Base-by-base conservation (phyloP, 1,140 invertebrate species). In the Achatina immaculata region DNA sequence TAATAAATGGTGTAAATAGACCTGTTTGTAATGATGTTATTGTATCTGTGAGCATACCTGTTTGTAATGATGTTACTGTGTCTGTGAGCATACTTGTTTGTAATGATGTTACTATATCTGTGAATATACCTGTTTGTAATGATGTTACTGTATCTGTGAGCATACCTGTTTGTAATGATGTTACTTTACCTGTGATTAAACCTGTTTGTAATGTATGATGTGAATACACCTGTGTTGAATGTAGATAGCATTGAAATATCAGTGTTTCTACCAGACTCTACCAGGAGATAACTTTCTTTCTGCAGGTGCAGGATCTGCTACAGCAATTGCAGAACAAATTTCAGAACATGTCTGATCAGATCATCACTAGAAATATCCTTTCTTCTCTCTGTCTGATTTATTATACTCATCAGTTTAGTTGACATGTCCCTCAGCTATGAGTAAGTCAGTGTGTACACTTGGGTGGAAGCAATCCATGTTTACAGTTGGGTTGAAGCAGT, bases 261-360 rank as follows among this genome's bases (percentile, higher is more conserved):
- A 14, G 7, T 58, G 11, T 14, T 58, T 9, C 7, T 14, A 24
- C n/a, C 3, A 19, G n/a, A 4, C 21, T 9, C 21, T 58, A 24
- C 55, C 55, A 9, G 4, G 4, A 58, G 7, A 3, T 24, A n/a
- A 14, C 6, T 55, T 76, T 65, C 78, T 79, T 55, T 85, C 93
- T 94, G 82, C 92, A 99, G 98, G 97, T 99, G 58, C 97, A 99
- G 92, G 95, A 95, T 71, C 92, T 99, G 4, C 92, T 99, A n/a
- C 97, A 99, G 92, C 97, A 97, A 85, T 98, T 99, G 93, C 97
- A 99, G 90, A 97, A 99, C 86, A 98, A 98, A 92, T 99, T 99
- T 90, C 97, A 99, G 92, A 95, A 95, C 36, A 99, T 99, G 97
- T 99, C 97, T 6, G 98, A 99, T 92, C 97, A 99, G 92, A 98